Evolutionary conservation across 2,888 invertebrate species (phyloP), one percentile per base, ranked within the genome.

Genomic region (Pogonocherus hispidulus): DNA sequence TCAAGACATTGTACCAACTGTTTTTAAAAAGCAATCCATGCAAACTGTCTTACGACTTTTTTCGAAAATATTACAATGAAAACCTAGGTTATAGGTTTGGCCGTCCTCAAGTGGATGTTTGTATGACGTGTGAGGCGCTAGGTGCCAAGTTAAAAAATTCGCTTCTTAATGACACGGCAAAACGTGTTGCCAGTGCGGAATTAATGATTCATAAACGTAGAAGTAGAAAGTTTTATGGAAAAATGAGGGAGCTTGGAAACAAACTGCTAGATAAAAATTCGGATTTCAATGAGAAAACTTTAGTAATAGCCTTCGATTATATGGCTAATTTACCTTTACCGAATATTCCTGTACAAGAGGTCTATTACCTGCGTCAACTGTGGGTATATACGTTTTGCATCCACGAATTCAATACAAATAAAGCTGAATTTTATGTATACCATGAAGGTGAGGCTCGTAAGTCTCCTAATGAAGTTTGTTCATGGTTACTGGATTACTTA

Each of bases 321-420:
- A 79, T 78, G 74, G 77, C 78, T 63, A 67, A 67, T 32, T 19
- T 63, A 41, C 67, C 67, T 35, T 41, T 67, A n/a, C 67, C 63
- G 8, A 37, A 67, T 49, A 67, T 78, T 52, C 78, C 80, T 20
- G 79, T 80, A 0, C 79, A 79, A 63, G 75, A 78, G 52, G 69
- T 75, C 32, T 78, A 80, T 67, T 80, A 81, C 35, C 60, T 23
- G 16, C 5, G 68, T n/a, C 64, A 66, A 46, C 57, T 66, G 4
- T 64, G 46, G 47, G 64, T 66, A 32, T 41, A 54, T 23, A 47
- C 57, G 51, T 52, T 63, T 32, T 20, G 37, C 11, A 22, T 62
- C 18, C 37, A 65, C 16, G 47, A 56, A 20, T 16, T 56, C 19
- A 41, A 60, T 20, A 37, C 49, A 27, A 60, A 59, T 49, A 59